Evolutionary conservation across 2,797 vertebrate species (phyloP), one percentile per base, ranked within the genome.

Genomic region (Rhodeus uyekii): DNA sequence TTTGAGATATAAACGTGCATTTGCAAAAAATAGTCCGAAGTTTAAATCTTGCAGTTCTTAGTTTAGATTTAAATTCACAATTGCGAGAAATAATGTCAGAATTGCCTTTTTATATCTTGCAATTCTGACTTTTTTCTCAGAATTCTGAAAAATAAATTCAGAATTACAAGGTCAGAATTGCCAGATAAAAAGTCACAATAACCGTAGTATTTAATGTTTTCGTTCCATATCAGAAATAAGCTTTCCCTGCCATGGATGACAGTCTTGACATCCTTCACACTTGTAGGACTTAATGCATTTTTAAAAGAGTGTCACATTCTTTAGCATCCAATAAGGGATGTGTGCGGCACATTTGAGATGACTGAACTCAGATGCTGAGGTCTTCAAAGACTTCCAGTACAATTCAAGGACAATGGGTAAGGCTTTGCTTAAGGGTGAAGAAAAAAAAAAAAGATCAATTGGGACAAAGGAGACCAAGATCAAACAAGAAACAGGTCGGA

Each of bases 371-470:
- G 61, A 46, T 8, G 3, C 29, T 67, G 38, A 38, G 5, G 7
- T 32, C 38, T 86, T 58, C 36, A 67, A 44, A 63, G 72, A 64
- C 19, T 77, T 61, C 38, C 58, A 19, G 46, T 5, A 19, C 29
- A 16, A 13, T 69, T 78, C 50, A 64, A 75, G 58, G n/a, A 24
- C 63, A 55, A 50, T 1, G 14, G 61, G 34, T 78, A 44, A 53
- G 32, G 61, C n/a, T 48, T 55, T 68, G 34, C 38, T 27, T 27
- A 27, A 7, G 14, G 24, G 64, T 13, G 38, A 6, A 48, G 29
- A 4, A 42, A 50, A 80, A 16, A 39, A 29, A 10, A 80, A 67
- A 80, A 68, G 44, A 60, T 63, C 24, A 72, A 83, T 76, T 53
- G 73, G 22, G 24, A 48, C 24, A 38, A 46, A 24, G 27, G 39